These are phyloP conservation scores for Xestia c-nigrum DNA, from an alignment of 2,888 invertebrate species.

Conservation along the genomic window DNA sequence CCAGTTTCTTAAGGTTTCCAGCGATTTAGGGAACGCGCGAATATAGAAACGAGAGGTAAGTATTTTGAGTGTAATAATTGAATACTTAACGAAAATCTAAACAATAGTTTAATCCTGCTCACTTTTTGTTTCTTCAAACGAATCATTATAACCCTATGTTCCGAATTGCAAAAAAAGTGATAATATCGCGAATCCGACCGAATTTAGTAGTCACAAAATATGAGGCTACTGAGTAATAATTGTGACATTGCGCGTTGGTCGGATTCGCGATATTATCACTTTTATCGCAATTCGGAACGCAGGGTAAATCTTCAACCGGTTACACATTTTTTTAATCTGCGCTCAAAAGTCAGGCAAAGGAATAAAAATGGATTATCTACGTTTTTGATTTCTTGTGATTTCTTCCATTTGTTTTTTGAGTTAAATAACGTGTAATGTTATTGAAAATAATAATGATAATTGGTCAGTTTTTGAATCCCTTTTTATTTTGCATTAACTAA, in stretches of 20 bases:
- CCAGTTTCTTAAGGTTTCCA: constrained; percentile 9
- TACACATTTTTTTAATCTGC: constrained; percentile 32
- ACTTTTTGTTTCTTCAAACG: not conserved
- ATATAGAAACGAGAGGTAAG: not conserved
- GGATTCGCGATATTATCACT: no score
- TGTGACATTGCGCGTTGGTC: no score
- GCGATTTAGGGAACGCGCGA: not conserved
- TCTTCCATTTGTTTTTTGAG: constrained; percentile 15
- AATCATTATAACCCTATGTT: not conserved
- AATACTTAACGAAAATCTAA: not conserved
- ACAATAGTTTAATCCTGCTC: not conserved
- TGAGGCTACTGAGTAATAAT: no score
- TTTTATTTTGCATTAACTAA: not conserved
- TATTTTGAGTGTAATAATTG: not conserved
- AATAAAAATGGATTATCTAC: constrained; percentile 31
- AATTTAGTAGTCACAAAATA: no score
- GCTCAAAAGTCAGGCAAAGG: constrained; percentile 51
- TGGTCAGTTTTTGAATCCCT: constrained; percentile 2
- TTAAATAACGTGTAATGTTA: not conserved
- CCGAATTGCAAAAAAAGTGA: no score
- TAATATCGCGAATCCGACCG: no score
- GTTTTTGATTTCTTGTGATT: constrained; percentile 9
- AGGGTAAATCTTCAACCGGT: not conserved
- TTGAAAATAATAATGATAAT: constrained; percentile 12
- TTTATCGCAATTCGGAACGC: no score